Conservation (phyloP, 2,888 invertebrate species). For the Caenorhabditis japonica region DNA sequence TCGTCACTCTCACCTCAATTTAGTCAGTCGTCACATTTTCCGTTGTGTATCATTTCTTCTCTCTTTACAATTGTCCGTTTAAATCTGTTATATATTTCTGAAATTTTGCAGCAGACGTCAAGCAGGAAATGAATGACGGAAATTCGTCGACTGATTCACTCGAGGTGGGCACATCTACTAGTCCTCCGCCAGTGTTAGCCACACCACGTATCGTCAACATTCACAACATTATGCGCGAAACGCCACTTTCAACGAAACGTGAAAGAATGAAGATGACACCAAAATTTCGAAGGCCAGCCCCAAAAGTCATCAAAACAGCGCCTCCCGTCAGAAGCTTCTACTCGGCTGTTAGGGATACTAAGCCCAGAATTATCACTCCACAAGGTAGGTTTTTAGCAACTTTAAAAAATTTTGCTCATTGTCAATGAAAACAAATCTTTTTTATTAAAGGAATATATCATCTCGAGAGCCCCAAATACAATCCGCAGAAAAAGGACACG, state of each 20-base stretch:
- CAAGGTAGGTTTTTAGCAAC: conserved; percentile 31
- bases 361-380: conserved; percentile 16
- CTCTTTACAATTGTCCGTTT: too few species aligned
- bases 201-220: conserved; percentile 33
- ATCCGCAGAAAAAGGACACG: conserved; percentile 78
- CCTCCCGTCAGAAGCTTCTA: conserved; percentile 49
- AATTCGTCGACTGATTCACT: conserved; percentile 32
- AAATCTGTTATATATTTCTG: too few species aligned
- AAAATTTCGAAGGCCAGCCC: conserved; percentile 29
- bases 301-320: conserved; percentile 52
- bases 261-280: conserved; percentile 47
- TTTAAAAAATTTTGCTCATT: too few species aligned
- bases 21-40: too few species aligned
- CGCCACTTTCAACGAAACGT: conserved; percentile 63
- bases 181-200: conserved; percentile 10
- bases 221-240: conserved; percentile 16
- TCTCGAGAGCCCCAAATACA: conserved; percentile 73
- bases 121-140: conserved; percentile 21
- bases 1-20: too few species aligned
- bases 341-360: conserved; percentile 1
- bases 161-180: conserved; percentile 8
- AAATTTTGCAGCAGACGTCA: too few species aligned
- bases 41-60: too few species aligned
- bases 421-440: too few species aligned
- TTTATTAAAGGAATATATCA: background rate